Evolutionary conservation across 2,888 invertebrate species (phyloP), one percentile per base, ranked within the genome.

Genomic region (Meta bourneti): DNA sequence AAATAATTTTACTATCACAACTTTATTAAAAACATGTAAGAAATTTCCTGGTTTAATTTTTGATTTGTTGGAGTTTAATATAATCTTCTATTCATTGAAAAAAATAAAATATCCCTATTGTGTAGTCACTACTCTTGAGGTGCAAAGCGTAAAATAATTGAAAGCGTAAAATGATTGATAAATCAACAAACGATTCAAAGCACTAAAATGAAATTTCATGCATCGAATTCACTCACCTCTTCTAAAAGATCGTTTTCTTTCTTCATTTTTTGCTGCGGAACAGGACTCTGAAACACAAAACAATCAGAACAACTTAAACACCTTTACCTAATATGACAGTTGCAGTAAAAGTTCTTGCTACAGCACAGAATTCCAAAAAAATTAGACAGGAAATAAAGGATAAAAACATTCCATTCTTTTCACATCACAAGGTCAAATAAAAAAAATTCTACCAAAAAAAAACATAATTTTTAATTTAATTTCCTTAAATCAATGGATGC

Each of bases 241-340:
- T 89, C 85, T 16, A 92, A 71, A 84, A 85, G 75, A 74, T 92
- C 92, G 77, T 92, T 92, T 92, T 92, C 92, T 84, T 89, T 92
- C 79, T 92, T 92, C 92, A 92, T 92, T 86, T 92, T 92, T 49
- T 71, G 85, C 75, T 89, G 89, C 52, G 92, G 71, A 71, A 74
- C 92, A 81, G 89, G 81, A 51, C 77, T 92, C 92, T 92, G 8
- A 74, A 20, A 86, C 11, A 51, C 8, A 51, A 72, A 82, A 54
- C 52, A 34, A 61, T 11, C 52, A 51, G 19, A 11, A 49, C 0
- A 77, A 11, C n/a, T 11, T 19, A 19, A 11, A 74, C 11, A 48
- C 77, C 61, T 61, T 4, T 61, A 34, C 34, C 4, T 34, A 34
- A 34, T 34, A 1, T 34, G 34, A 61, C 61, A 61, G 61, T 6